These are phyloP conservation scores for Chiridota heheva DNA, from an alignment of 35 echinoderm and acorn worm genomes.

Conservation along the genomic window DNA sequence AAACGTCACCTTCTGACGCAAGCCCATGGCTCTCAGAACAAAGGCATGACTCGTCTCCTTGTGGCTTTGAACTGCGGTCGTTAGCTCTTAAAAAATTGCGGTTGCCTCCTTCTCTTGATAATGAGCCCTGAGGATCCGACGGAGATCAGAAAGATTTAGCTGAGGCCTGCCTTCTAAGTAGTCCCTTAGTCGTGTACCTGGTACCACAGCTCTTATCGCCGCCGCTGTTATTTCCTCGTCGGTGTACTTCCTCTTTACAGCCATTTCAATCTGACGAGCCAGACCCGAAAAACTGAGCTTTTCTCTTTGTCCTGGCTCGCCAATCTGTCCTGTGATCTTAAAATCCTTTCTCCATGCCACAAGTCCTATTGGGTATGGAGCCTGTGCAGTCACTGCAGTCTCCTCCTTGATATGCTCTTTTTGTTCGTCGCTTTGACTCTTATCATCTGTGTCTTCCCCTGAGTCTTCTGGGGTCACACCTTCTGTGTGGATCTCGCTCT, in stretches of 20 bases:
- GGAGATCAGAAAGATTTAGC: constrained; percentile 17
- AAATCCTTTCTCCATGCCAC: constrained; percentile 44
- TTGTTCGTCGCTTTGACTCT: too few relatives aligned
- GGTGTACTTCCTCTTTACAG: not conserved
- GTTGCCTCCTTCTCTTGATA: constrained; percentile 53
- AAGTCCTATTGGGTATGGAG: not conserved
- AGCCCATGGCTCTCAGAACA: constrained; percentile 31
- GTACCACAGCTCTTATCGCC: constrained; percentile 34
- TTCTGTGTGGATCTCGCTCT: too few relatives aligned
- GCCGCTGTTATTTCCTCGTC: constrained; percentile 31
- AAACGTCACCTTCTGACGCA: constrained; percentile 58
- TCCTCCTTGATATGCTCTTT: too few relatives aligned
- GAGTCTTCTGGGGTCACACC: too few relatives aligned
- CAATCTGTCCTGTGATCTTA: constrained; percentile 50
- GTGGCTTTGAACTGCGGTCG: not conserved
- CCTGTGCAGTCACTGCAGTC: too few relatives aligned
- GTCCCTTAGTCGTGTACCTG: constrained; percentile 2
- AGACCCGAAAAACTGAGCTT: constrained; percentile 31
- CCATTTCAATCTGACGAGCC: constrained; percentile 29
- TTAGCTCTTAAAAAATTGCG: constrained; percentile 18
- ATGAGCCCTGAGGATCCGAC: constrained; percentile 24
- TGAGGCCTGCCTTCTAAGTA: constrained; percentile 47
- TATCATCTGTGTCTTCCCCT: too few relatives aligned
- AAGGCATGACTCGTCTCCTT: constrained; percentile 53
- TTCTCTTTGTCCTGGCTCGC: constrained; percentile 61